Percentiles rank a stretch among this genome's conserved stretches.
Conservation (phyloP, 2,113 vertebrate species). For the Prinia subflava region DNA sequence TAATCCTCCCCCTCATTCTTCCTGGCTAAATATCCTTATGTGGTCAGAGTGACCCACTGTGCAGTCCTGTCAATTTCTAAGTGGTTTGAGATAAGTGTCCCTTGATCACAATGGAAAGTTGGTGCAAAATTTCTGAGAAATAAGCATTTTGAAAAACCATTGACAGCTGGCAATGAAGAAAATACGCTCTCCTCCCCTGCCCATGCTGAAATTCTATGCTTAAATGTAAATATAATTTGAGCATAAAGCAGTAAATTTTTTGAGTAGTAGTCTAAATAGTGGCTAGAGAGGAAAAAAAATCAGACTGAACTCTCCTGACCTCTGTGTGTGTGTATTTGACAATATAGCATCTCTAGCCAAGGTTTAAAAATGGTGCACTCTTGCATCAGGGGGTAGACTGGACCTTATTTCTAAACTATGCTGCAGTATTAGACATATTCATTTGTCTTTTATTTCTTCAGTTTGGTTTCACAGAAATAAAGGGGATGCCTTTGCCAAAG, state of each 20-base stretch:
- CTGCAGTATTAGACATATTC: neutral
- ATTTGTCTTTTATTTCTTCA: slow-evolving; percentile 48
- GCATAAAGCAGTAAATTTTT: slow-evolving; percentile 2
- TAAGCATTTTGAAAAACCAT: slow-evolving; percentile 25
- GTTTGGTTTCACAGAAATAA: slow-evolving; percentile 33
- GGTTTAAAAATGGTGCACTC: slow-evolving; percentile 52
- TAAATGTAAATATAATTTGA: slow-evolving; percentile 36
- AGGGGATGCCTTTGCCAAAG: neutral
- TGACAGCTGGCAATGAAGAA: neutral
- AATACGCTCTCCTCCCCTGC: neutral
- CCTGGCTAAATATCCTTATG: neutral
- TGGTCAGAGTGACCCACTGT: slow-evolving; percentile 30
- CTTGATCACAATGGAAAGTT: slow-evolving; percentile 32
- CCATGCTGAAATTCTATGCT: slow-evolving; percentile 31
- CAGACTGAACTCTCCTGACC: slow-evolving; percentile 25
- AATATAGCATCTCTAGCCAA: slow-evolving; percentile 19
- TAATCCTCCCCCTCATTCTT: neutral
- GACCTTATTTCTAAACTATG: slow-evolving; percentile 47
- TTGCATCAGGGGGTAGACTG: slow-evolving; percentile 49
- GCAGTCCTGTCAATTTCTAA: neutral
- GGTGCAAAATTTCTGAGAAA: slow-evolving; percentile 31
- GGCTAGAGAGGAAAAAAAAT: neutral
- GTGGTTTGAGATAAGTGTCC: slow-evolving; percentile 31
- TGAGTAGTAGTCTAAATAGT: neutral
- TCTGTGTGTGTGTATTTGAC: slow-evolving; percentile 4